These are phyloP conservation scores for Drosophila nigritarsus DNA, from an alignment of 2,888 invertebrate species.

Conservation along the genomic window DNA sequence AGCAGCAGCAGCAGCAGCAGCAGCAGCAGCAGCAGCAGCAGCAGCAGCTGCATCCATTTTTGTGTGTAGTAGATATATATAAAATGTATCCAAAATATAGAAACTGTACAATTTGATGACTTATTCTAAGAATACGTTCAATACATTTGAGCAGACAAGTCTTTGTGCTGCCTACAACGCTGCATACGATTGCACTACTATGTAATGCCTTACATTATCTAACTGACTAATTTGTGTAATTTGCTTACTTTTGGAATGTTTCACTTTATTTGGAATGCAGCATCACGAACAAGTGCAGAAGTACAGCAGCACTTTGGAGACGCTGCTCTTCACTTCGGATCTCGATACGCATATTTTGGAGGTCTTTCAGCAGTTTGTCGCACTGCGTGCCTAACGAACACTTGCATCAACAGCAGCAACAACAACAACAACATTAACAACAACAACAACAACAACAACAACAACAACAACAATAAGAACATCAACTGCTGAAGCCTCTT, in stretches of 20 bases:
- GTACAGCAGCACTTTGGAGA: slow-evolving; percentile 97
- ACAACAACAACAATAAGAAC: background rate
- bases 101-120: background rate
- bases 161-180: background rate
- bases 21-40: rapidly evolving
- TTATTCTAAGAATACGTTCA: background rate
- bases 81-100: background rate
- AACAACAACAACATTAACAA: background rate
- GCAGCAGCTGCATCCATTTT: no score
- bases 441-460: background rate
- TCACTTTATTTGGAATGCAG: slow-evolving; percentile 86
- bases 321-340: slow-evolving; percentile 97
- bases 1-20: no score
- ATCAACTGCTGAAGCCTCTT: background rate
- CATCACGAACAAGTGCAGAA: slow-evolving; percentile 99
- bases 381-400: slow-evolving; percentile 87
- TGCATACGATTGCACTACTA: no score
- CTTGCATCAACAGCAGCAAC: background rate
- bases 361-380: slow-evolving; percentile 98
- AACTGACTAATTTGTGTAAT: background rate
- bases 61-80: background rate
- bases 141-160: background rate
- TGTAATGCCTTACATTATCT: background rate
- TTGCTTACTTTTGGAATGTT: background rate
- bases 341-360: slow-evolving; percentile 97